These are phyloP conservation scores for Eupithecia subfuscata DNA, from an alignment of 2,888 invertebrate species.

Conservation along the genomic window DNA sequence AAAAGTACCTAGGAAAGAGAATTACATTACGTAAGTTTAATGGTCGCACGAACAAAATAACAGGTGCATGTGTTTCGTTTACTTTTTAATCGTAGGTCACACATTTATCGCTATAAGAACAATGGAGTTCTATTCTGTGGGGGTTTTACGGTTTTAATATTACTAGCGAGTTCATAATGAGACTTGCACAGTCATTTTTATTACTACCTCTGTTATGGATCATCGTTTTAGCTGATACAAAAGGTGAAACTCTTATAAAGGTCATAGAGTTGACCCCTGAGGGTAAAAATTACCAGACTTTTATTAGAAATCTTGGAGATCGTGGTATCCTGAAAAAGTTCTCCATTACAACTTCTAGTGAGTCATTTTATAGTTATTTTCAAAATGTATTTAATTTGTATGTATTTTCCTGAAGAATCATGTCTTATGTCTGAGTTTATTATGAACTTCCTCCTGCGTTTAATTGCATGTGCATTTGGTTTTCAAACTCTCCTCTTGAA, in stretches of 20 bases:
- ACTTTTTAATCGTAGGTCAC: constrained; percentile 13
- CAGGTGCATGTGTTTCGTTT: not conserved
- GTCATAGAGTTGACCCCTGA: not conserved
- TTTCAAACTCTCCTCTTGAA: not conserved
- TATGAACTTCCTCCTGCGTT: not conserved
- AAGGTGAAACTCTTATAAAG: not conserved
- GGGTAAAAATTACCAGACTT: not conserved
- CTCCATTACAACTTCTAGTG: not conserved
- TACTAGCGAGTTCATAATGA: constrained; percentile 13
- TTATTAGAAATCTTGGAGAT: not conserved
- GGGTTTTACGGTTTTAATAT: not conserved
- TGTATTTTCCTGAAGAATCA: not conserved
- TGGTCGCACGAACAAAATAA: not conserved
- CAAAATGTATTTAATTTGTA: not conserved
- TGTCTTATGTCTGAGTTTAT: not conserved
- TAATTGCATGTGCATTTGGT: not conserved
- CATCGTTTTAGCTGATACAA: not conserved
- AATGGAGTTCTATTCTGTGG: constrained; percentile 13
- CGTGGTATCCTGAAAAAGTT: not conserved
- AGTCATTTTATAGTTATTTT: not conserved
- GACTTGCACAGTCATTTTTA: constrained; percentile 9
- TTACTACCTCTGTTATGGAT: constrained; percentile 7
- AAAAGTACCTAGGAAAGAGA: not conserved
- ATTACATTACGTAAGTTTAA: not conserved
- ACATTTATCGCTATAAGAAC: constrained; percentile 18